These are phyloP conservation scores for Brachypteracias leptosomus DNA, from an alignment of 2,113 vertebrate genomes.

Conservation along the genomic window DNA sequence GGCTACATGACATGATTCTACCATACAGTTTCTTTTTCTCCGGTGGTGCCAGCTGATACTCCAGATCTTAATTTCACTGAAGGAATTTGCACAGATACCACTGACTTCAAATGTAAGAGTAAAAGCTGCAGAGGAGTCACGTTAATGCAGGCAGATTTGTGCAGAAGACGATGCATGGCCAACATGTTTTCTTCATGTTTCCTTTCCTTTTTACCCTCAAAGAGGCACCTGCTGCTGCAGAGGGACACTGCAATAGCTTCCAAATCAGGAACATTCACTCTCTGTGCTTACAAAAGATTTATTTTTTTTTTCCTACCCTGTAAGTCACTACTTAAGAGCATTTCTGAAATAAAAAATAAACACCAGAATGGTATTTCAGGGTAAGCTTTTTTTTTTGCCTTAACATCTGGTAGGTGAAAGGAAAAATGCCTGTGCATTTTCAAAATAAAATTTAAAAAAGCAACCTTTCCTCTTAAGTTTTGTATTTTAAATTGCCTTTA, in stretches of 20 bases:
- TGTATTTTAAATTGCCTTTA: background rate
- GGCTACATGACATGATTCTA: background rate
- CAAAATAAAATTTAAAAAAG: background rate
- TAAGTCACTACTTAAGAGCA: background rate
- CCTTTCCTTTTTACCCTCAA: constrained; percentile 2
- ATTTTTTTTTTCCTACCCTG: background rate
- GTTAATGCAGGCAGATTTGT: constrained; percentile 23
- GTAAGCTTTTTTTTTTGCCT: background rate
- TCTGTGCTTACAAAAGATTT: background rate
- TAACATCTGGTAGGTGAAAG: background rate
- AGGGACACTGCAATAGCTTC: constrained; percentile 1
- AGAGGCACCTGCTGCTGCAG: constrained; percentile 50
- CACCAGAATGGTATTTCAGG: background rate
- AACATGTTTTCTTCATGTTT: constrained; percentile 22
- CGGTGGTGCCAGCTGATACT: background rate
- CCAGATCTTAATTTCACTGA: constrained; percentile 10
- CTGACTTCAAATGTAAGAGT: constrained; percentile 19
- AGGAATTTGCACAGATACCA: constrained; percentile 4
- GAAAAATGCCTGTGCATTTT: background rate
- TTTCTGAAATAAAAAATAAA: constrained; percentile 22
- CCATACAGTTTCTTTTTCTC: background rate
- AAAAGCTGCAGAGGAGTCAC: constrained; percentile 4
- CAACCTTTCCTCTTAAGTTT: background rate
- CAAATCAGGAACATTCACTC: background rate
- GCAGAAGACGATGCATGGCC: background rate